Evolutionary conservation across 2,888 invertebrate species (phyloP), one percentile per base, ranked within the genome.

Genomic region (Pterobdella sp.): DNA sequence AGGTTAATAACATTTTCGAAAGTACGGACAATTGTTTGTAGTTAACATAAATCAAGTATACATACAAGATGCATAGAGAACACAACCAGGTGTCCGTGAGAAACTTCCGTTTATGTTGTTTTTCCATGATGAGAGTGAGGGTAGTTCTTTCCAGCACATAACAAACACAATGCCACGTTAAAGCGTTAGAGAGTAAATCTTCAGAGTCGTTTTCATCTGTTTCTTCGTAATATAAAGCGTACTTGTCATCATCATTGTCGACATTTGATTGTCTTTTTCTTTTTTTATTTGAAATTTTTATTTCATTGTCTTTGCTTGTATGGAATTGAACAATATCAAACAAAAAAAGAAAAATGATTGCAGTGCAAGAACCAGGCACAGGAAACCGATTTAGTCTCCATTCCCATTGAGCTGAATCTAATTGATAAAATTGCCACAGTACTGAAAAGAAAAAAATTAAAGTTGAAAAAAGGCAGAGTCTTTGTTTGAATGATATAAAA

Each of bases 331-430:
- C 34, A 0, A 74, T 52, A 32, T 76, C 76, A 42, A 66, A 34
- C 42, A 75, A 37, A 63, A 75, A 76, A 31, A 76, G 36, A 65
- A 75, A 42, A 1, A 76, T 36, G 26, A 75, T 32, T 52, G 60
- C 74, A 0, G 72, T 73, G 49, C 75, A 42, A 63, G 49, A 70
- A 0, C 76, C 76, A 2, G 76, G 76, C 31, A 76, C 65, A 1
- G 76, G 76, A 65, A 74, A 76, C n/a, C 64, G n/a, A 7, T 31
- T 35, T 18, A n/a, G 32, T 32, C 56, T 34, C 74, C 74, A 75
- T 60, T 76, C 56, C 76, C 76, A 76, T 65, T 74, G 67, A 18
- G 68, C 35, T 1, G 72, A 52, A 42, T 76, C 76, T 31, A 76
- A 74, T 60, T 71, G 73, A 26, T 42, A 60, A 7, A 36, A 68